Evolutionary conservation across 1,140 invertebrate species (phyloP), one percentile per base, ranked within the genome.

Genomic region (Diabrotica virgifera): DNA sequence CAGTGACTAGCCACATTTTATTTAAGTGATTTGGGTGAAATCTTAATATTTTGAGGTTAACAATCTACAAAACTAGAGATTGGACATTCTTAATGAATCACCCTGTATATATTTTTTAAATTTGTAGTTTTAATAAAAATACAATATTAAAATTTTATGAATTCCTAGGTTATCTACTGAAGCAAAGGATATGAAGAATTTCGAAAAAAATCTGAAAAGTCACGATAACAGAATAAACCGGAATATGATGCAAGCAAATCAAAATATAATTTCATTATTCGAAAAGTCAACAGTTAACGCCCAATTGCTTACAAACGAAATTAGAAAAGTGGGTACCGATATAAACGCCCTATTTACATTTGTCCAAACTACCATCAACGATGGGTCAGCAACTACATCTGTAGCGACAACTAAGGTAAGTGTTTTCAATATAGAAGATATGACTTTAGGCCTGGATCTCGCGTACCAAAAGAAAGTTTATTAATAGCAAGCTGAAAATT

Each of bases 121-220:
- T n/a, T n/a, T n/a, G n/a, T n/a, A n/a, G 11, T 52, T 53, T 36
- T 53, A 36, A 2, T 12, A 51, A 51, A 51, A 51, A 10, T 51
- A 9, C 5, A 9, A 10, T 52, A 52, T 52, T 52, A 6, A 6
- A 11, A 10, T 52, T 14, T 52, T 52, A 76, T 54, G 5, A 54
- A 52, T 38, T 68, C 64, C 13, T 57, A 77, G 76, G 62, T 71
- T 72, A 35, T 62, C 69, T 7, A 62, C 71, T 52, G 70, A 68
- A 64, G 64, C 70, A 14, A 73, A 75, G 63, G 76, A 77, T 62
- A 63, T 78, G 10, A 72, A 71, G 69, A 72, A 68, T 64, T 53
- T 78, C 24, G 74, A 76, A 61, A 72, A 76, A 69, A 38, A 66
- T 6, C 24, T 78, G 38, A 75, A 72, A 62, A 72, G 37, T 53